phyloP scores from a whole-genome alignment of 1,140 invertebrate species.

The Pachyrhynchus sulphureomaculatus region DNA sequence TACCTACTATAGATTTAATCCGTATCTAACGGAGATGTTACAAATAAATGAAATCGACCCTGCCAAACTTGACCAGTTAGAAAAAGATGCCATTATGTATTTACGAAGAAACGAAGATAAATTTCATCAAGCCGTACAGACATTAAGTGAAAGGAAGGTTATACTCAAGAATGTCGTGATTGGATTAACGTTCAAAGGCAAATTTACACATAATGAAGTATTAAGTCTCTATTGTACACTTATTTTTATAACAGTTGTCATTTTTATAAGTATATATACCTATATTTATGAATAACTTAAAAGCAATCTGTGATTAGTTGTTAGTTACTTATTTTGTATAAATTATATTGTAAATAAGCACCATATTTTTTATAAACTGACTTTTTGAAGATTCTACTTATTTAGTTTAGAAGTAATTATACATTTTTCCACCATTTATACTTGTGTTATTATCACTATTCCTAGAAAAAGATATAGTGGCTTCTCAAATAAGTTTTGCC shows the following conservation, averaged over 20 bases:
- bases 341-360: neutral
- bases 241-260: too few species aligned
- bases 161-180: conserved; percentile 52
- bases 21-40: conserved; percentile 82
- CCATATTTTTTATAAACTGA: neutral
- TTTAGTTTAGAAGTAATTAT: too few species aligned
- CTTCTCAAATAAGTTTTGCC: too few species aligned
- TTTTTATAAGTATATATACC: too few species aligned
- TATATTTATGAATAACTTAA: too few species aligned
- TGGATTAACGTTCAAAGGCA: conserved; percentile 50
- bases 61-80: conserved; percentile 63
- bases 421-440: too few species aligned
- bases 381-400: conserved; percentile 1
- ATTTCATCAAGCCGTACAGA: conserved; percentile 60
- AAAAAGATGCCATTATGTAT: conserved; percentile 73
- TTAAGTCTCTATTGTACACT: neutral
- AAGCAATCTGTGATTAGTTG: neutral
- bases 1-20: conserved; percentile 88
- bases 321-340: conserved; percentile 3
- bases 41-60: conserved; percentile 81
- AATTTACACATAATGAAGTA: conserved; percentile 12
- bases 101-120: conserved; percentile 77
- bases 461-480: too few species aligned
- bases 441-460: too few species aligned
- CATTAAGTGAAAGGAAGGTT: conserved; percentile 53